Percentiles rank a stretch among this genome's conserved stretches.
Conservation (phyloP, 2,888 invertebrate genomes). For the Sepioteuthis lessoniana region DNA sequence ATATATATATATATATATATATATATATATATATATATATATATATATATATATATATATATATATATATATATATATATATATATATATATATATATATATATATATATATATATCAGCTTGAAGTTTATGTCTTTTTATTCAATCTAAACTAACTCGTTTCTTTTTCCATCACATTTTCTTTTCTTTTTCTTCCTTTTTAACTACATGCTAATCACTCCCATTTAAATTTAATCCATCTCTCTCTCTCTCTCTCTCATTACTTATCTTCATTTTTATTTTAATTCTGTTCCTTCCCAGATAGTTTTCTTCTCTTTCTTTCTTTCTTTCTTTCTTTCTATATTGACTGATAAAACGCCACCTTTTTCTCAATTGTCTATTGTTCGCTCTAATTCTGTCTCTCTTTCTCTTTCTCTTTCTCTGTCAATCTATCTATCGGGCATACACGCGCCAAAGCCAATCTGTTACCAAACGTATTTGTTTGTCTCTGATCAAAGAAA, state of each 20-base stretch:
- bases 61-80: no score
- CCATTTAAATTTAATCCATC: background rate
- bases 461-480: constrained; percentile 20
- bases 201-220: background rate
- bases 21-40: no score
- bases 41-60: no score
- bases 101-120: no score
- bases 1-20: no score
- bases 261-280: no score
- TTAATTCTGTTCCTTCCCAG: background rate
- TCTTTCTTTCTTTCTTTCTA: background rate
- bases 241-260: background rate
- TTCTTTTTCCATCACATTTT: background rate
- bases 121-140: no score
- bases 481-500: constrained; percentile 9
- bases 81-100: no score
- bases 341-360: no score
- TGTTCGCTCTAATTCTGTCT: background rate
- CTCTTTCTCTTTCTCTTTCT: background rate
- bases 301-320: background rate
- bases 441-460: background rate
- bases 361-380: no score
- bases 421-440: background rate
- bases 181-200: background rate
- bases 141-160: background rate